Evolutionary conservation across 92 coral and sea anemone genomes (phyloP), one percentile per base, ranked within the genome.

Genomic region (Desmophyllum pertusum): DNA sequence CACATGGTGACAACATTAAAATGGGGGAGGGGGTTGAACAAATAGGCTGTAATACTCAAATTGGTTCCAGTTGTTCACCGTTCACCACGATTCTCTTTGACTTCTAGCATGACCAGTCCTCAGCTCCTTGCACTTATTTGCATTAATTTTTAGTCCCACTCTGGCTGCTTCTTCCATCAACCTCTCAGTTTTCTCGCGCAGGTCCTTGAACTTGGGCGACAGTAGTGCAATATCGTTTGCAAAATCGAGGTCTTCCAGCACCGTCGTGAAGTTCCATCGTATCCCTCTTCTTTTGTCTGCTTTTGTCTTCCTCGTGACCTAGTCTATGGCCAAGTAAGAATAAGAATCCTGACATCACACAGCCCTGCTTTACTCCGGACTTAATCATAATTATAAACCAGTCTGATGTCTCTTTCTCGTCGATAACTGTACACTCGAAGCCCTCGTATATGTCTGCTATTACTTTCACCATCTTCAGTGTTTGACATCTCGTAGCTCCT

Each of bases 321-420:
- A 80, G 30, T 80, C 77, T 13, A 80, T 57, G 61, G 76, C 63
- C 38, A 80, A n/a, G 6, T 6, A 65, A 75, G 51, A 80, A 80
- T 1, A 80, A 50, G 19, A 80, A 14, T 15, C 15, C 48, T 11
- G 52, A 48, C 17, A 48, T 48, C 52, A 48, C 52, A 11, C 52
- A 48, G 5, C 52, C 52, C 52, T 48, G 52, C 52, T 48, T 48
- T 48, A 48, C 17, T 6, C 52, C 52, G 10, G 10, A 48, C 52
- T 11, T 48, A 15, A 48, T 48, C 52, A 5, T 48, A n/a, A n/a
- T n/a, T n/a, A n/a, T n/a, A 11, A 48, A 48, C 52, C 52, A 48
- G 17, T 48, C 52, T 0, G 84, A 79, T 52, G 23, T 61, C 2
- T 14, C 67, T 6, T 11, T 48, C 17, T 15, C 17, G 52, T 48